Evolutionary conservation across 2,888 invertebrate genomes (phyloP).

Genomic region (Onthophagus sagittarius): DNA sequence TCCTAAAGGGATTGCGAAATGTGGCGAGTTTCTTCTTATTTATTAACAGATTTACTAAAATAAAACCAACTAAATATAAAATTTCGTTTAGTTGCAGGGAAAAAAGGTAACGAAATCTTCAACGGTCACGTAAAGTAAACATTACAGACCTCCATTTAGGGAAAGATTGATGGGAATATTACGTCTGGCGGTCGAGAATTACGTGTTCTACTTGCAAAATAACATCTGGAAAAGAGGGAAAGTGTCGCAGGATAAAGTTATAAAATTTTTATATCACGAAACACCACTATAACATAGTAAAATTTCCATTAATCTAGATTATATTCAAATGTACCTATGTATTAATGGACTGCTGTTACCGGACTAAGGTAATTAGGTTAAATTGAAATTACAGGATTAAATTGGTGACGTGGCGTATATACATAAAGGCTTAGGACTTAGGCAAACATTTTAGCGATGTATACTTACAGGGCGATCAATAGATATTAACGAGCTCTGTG

Average conservation of each 20-base stretch:
- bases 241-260: neutral
- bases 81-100: neutral
- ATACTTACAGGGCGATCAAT: neutral
- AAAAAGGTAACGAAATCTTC: neutral
- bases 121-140: slow-evolving; percentile 12
- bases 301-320: neutral
- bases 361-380: neutral
- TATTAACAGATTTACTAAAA: no score
- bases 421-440: neutral
- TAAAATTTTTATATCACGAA: neutral
- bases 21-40: neutral
- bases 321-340: neutral
- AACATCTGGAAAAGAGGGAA: neutral
- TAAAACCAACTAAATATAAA: no score
- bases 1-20: neutral
- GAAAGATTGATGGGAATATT: slow-evolving; percentile 21
- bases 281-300: neutral
- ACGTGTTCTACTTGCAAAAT: slow-evolving; percentile 19
- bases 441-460: neutral
- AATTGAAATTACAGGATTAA: neutral
- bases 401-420: neutral
- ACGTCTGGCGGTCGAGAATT: slow-evolving; percentile 16
- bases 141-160: slow-evolving; percentile 18
- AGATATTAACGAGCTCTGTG: neutral
- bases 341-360: neutral